Base-by-base conservation (phyloP, 2,888 invertebrate genomes). In the Sisyra terminalis region DNA sequence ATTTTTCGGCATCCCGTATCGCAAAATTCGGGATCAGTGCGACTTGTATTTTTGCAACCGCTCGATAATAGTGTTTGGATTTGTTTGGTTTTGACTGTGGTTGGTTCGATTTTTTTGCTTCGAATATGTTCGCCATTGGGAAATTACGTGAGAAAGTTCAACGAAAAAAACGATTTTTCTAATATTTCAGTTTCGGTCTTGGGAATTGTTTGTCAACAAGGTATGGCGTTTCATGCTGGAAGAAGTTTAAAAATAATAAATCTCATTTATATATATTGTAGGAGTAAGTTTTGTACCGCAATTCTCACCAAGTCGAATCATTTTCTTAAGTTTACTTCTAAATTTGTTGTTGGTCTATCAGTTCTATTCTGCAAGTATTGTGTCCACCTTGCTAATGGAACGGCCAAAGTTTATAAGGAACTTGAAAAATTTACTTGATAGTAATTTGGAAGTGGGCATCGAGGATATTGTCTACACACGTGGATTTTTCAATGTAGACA, bases 311-410 rank as follows among this genome's bases (percentile, higher is more conserved):
- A 37, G 44, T 15, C 17, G 46, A 31, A 45, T 40, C 9, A 30
- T 46, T 16, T 38, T 45, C 4, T 45, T 47, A 11, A 29, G 18
- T 29, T 34, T 14, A n/a, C 15, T 41, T n/a, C 9, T 41, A 9
- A 29, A 29, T 10, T 36, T 32, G 3, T n/a, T 30, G 6, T 14
- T 37, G 9, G 6, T 78, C 35, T 78, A 75, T 55, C 78, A 78
- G 53, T 80, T 76, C 55, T 80, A 80, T 55, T 78, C 77, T 35
- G 79, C 77, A 1, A 73, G 73, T 39, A 73, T 80, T 39, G 77
- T 79, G 1, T 77, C 79, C 1, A 71, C 74, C 0, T 54, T 78
- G 44, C 57, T 80, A 31, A 67, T 71, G 54, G 73, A 74, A 44
- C 66, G 73, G 10, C 71, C 74, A 0, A 71, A 69, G 49, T 71